A percentile compares a stretch with the other conserved stretches of the same genome.
Conservation (phyloP, 1,140 invertebrate species). For the Penaeus japonicus region DNA sequence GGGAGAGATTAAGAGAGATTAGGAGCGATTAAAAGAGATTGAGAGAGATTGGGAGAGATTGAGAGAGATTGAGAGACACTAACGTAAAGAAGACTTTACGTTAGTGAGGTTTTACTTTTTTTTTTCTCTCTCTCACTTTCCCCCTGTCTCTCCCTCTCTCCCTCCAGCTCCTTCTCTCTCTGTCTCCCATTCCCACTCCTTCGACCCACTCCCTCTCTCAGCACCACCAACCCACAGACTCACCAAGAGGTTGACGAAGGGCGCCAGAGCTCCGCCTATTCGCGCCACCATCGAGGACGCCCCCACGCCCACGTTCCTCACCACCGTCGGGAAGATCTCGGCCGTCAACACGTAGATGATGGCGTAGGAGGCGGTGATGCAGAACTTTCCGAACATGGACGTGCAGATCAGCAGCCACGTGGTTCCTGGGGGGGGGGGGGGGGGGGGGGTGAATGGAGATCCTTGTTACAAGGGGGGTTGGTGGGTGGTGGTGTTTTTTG, state of each 20-base stretch:
- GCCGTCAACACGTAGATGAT: conserved; percentile 90
- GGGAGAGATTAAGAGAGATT: neutral
- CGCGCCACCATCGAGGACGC: conserved; percentile 57
- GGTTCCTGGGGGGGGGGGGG: neutral
- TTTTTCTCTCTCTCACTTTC: too few species aligned
- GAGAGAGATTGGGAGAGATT: neutral
- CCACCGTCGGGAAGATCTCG: conserved; percentile 80
- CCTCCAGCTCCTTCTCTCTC: too few species aligned
- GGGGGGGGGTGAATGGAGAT: neutral
- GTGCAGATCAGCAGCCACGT: conserved; percentile 24
- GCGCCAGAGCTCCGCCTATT: conserved; percentile 52
- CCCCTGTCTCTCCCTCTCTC: too few species aligned
- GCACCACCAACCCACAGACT: neutral
- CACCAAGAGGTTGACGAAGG: conserved; percentile 49
- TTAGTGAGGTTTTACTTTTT: too few species aligned
- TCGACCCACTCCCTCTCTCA: too few species aligned
- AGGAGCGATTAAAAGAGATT: neutral
- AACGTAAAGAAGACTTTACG: too few species aligned
- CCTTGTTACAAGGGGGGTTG: neutral
- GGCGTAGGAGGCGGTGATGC: conserved; percentile 83
- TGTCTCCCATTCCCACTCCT: too few species aligned
- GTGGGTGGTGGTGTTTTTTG: too few species aligned
- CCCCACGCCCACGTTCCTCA: conserved; percentile 54
- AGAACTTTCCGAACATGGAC: conserved; percentile 82
- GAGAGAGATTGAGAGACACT: neutral